phyloP scores from a whole-genome alignment of 2,797 vertebrate genomes.

The Dromococcyx pavoninus region DNA sequence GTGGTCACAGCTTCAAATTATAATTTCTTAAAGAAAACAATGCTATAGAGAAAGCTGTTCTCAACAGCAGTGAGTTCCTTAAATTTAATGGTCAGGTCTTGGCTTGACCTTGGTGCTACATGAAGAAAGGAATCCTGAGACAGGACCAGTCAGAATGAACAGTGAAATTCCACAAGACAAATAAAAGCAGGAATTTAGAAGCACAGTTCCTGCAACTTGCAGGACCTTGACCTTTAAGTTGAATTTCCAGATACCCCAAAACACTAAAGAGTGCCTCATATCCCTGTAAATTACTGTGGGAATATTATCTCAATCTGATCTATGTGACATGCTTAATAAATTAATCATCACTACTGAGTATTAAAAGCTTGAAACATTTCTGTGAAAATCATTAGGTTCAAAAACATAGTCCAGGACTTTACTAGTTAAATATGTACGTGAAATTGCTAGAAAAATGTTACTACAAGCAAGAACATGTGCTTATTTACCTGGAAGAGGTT shows the following conservation, averaged over 20 bases:
- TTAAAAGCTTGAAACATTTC: not conserved
- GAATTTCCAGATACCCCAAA: not conserved
- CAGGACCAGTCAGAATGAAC: not conserved
- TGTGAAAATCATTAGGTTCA: not conserved
- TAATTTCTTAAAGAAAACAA: not conserved
- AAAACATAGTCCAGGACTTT: not conserved
- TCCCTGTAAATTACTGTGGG: not conserved
- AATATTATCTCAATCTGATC: not conserved
- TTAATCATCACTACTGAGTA: not conserved
- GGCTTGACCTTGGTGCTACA: not conserved
- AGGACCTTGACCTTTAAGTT: not conserved
- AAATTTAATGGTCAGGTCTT: not conserved
- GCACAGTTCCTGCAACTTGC: not conserved
- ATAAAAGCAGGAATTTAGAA: not conserved
- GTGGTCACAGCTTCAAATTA: not conserved
- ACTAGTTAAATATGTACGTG: not conserved
- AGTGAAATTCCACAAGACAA: not conserved
- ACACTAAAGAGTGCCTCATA: not conserved
- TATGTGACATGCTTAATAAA: not conserved
- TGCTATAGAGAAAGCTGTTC: not conserved
- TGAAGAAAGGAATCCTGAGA: not conserved
- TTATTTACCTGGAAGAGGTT: not conserved
- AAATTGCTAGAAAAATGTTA: not conserved
- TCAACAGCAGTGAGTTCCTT: not conserved
- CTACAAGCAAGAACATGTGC: not conserved